Conservation (phyloP, 2,797 vertebrate species). For the Pangasius djambal region DNA sequence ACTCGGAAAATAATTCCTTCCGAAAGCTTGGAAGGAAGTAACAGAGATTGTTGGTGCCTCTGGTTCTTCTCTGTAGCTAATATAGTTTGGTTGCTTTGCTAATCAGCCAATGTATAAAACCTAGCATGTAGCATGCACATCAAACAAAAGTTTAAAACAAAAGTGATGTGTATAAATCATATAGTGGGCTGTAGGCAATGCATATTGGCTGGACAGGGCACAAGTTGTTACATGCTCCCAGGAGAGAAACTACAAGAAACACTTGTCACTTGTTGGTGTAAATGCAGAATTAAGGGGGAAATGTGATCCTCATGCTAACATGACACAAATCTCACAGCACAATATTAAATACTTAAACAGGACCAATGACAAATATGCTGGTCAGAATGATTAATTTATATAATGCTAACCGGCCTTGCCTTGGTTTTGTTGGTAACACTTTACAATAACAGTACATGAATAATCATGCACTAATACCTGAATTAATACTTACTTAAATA, state of each 20-base stretch:
- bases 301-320: background rate
- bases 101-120: background rate
- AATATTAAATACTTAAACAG: background rate
- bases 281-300: background rate
- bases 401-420: background rate
- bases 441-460: no score
- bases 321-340: background rate
- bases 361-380: no score
- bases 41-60: background rate
- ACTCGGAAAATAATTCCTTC: background rate
- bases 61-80: background rate
- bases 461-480: no score
- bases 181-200: background rate
- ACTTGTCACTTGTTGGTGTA: background rate
- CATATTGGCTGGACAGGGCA: background rate
- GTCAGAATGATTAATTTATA: background rate
- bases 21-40: background rate
- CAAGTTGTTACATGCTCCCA: no score
- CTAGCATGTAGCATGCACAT: background rate
- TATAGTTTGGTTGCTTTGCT: background rate
- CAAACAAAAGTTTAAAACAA: background rate
- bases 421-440: no score
- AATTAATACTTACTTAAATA: no score
- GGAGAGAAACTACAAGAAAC: background rate
- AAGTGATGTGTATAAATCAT: background rate